Evolutionary conservation across 2,113 vertebrate species (phyloP).

Genomic region (Corydoras maculifer): DNA sequence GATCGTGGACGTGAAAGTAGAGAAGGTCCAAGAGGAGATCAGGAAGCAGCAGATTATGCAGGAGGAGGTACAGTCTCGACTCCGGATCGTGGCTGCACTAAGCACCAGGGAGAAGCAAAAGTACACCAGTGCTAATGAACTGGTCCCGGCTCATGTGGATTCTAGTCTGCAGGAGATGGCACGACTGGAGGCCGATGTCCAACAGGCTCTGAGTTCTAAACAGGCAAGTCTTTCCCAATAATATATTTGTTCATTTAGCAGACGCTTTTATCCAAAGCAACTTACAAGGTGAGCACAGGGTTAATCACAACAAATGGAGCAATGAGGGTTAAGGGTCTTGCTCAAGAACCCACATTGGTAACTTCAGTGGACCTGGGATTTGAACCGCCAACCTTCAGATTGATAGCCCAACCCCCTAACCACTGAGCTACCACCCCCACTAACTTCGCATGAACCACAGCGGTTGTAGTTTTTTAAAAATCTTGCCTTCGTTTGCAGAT

Average conservation of each 20-base stretch:
- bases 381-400: no score
- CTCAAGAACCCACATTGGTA: no score
- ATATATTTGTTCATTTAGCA: no score
- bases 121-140: constrained; percentile 80
- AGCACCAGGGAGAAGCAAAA: constrained; percentile 81
- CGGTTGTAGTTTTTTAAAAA: not conserved
- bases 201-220: constrained; percentile 72
- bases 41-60: constrained; percentile 90
- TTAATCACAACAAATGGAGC: no score
- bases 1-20: constrained; percentile 77
- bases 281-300: no score
- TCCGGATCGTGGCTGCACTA: constrained; percentile 86
- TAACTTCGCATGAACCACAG: no score
- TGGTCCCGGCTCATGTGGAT: constrained; percentile 77
- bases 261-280: no score
- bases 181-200: constrained; percentile 78
- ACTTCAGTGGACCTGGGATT: no score
- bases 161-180: constrained; percentile 76
- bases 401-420: no score
- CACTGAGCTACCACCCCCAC: no score
- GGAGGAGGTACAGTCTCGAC: constrained; percentile 87
- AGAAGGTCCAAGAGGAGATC: constrained; percentile 90
- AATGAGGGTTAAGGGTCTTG: no score
- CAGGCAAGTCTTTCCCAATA: constrained; percentile 66
- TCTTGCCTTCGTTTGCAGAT: constrained; percentile 61